These are phyloP conservation scores for Ericerus pela DNA, from an alignment of 1,140 invertebrate genomes.

Conservation along the genomic window DNA sequence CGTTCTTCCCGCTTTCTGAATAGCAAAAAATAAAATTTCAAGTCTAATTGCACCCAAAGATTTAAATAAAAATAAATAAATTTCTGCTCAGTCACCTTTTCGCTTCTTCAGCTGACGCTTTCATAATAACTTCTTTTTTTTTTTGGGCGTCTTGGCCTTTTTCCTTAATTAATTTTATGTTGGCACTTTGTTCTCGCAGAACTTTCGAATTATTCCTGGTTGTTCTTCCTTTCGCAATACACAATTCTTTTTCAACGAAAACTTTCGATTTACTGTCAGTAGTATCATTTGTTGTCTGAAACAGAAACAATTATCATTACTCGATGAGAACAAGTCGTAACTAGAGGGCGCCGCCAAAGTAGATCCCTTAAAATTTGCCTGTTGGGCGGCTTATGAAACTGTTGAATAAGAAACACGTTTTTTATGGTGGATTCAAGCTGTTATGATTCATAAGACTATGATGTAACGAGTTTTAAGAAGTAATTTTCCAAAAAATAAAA, in stretches of 20 bases:
- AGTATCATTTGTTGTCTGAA: too few relatives aligned
- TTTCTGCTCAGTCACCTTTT: not conserved
- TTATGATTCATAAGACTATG: too few relatives aligned
- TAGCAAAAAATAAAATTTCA: not conserved
- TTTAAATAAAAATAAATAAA: not conserved
- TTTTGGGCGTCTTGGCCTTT: not conserved
- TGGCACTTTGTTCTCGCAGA: not conserved
- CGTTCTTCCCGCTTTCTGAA: conserved; percentile 1
- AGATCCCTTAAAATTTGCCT: too few relatives aligned
- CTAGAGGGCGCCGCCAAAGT: too few relatives aligned
- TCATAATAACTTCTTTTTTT: not conserved
- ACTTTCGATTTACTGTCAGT: not conserved
- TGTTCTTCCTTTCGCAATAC: not conserved
- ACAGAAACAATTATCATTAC: too few relatives aligned
- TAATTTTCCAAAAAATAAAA: too few relatives aligned
- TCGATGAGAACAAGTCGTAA: too few relatives aligned
- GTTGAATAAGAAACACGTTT: too few relatives aligned
- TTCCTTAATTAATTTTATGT: not conserved
- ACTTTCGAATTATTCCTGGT: not conserved
- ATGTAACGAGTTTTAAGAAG: too few relatives aligned
- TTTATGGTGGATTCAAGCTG: too few relatives aligned
- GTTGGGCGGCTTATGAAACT: too few relatives aligned
- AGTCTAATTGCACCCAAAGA: not conserved
- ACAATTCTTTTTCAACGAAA: not conserved
- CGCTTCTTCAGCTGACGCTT: not conserved